phyloP scores from a whole-genome alignment of 2,113 vertebrate genomes.

The Malurus elegans region DNA sequence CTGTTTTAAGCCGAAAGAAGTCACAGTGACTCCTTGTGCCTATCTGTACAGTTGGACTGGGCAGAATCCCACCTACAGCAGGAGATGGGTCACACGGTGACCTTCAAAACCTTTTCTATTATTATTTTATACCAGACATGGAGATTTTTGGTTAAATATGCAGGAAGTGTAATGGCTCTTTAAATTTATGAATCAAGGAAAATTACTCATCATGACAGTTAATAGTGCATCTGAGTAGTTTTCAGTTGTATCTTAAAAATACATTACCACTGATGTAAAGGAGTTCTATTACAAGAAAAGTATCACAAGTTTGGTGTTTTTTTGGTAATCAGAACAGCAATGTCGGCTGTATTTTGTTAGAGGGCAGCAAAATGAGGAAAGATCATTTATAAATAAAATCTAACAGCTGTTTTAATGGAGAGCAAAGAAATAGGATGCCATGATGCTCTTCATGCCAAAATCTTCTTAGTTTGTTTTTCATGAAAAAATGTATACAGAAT shows the following conservation, averaged over 20 bases:
- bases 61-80: not conserved
- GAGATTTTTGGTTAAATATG: not conserved
- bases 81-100: accelerated
- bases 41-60: not conserved
- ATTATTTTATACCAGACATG: not conserved
- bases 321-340: not conserved
- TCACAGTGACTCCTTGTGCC: not conserved
- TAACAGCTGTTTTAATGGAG: not conserved
- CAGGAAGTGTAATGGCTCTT: not conserved
- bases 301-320: not conserved
- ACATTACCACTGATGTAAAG: not conserved
- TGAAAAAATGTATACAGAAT: not conserved
- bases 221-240: not conserved
- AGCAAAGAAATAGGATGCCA: not conserved
- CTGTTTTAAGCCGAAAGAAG: not conserved
- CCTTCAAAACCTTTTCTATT: not conserved
- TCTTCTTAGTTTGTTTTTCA: not conserved
- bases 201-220: not conserved
- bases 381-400: not conserved
- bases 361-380: not conserved
- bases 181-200: not conserved
- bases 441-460: not conserved
- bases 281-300: not conserved
- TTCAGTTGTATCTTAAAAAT: not conserved
- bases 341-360: not conserved